A percentile compares a stretch with the other conserved stretches of the same genome.
These are phyloP conservation scores for Dasysyrphus albostriatus DNA, from an alignment of 2,888 invertebrate species.

Conservation along the genomic window DNA sequence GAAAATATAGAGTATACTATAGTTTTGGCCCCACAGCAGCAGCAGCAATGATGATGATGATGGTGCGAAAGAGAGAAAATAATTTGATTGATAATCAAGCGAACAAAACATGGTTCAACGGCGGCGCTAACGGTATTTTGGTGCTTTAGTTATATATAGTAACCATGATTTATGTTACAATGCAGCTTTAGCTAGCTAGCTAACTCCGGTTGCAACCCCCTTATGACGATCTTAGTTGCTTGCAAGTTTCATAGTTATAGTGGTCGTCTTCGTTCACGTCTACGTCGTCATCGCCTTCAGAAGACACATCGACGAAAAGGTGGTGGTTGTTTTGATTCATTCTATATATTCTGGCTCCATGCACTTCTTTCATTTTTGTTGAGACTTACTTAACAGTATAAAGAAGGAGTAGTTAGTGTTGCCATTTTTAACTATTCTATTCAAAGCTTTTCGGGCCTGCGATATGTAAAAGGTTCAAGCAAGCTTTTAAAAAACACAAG, in stretches of 20 bases:
- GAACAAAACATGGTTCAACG: constrained; percentile 69
- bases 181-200: constrained; percentile 63
- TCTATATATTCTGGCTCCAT: constrained; percentile 32
- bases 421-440: neutral
- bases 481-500: too few relatives aligned
- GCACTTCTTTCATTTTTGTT: constrained; percentile 48
- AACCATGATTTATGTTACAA: constrained; percentile 74
- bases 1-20: constrained; percentile 5
- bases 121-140: constrained; percentile 34
- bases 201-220: neutral
- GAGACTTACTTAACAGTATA: neutral
- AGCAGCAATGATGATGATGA: constrained; percentile 33
- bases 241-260: neutral
- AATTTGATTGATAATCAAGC: constrained; percentile 76
- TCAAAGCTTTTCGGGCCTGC: neutral
- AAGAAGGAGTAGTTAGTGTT: neutral
- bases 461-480: too few relatives aligned
- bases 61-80: constrained; percentile 72
- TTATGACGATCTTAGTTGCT: constrained; percentile 9
- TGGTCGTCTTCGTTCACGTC: constrained; percentile 10
- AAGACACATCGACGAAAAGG: constrained; percentile 73
- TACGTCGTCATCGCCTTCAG: constrained; percentile 11
- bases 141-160: constrained; percentile 36
- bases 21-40: constrained; percentile 2
- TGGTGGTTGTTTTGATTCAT: constrained; percentile 70